Percentiles rank a stretch among this genome's conserved stretches.
These are phyloP conservation scores for Mystacornis crossleyi DNA, from an alignment of 2,113 vertebrate genomes.

Conservation along the genomic window DNA sequence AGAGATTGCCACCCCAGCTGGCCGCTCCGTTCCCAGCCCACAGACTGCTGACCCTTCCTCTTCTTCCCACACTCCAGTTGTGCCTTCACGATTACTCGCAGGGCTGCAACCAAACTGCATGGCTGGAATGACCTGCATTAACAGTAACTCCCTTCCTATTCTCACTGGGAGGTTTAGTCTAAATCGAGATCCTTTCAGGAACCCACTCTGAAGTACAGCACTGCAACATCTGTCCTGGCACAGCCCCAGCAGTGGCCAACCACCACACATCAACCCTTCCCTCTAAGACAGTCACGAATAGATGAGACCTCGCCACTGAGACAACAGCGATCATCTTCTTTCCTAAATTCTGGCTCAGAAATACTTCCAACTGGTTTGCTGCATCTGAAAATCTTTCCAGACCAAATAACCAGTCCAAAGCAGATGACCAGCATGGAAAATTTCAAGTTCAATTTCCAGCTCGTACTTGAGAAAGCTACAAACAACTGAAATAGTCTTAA, in stretches of 20 bases:
- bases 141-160: background rate
- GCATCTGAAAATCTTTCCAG: background rate
- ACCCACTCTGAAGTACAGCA: background rate
- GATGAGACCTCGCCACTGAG: background rate
- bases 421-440: background rate
- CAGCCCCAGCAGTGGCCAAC: background rate
- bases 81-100: rapidly evolving
- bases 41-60: background rate
- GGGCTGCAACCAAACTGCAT: background rate
- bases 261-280: background rate
- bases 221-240: background rate
- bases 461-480: background rate
- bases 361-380: background rate
- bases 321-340: background rate
- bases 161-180: background rate
- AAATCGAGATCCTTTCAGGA: background rate
- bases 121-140: background rate
- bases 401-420: background rate
- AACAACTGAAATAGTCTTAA: background rate
- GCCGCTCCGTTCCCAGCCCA: background rate
- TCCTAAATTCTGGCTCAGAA: background rate
- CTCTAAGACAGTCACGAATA: rapidly evolving
- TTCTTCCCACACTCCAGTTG: rapidly evolving
- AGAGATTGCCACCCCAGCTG: background rate
- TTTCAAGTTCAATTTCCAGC: background rate